These are phyloP conservation scores for Indicator indicator DNA, from an alignment of 2,113 vertebrate species.

Conservation along the genomic window DNA sequence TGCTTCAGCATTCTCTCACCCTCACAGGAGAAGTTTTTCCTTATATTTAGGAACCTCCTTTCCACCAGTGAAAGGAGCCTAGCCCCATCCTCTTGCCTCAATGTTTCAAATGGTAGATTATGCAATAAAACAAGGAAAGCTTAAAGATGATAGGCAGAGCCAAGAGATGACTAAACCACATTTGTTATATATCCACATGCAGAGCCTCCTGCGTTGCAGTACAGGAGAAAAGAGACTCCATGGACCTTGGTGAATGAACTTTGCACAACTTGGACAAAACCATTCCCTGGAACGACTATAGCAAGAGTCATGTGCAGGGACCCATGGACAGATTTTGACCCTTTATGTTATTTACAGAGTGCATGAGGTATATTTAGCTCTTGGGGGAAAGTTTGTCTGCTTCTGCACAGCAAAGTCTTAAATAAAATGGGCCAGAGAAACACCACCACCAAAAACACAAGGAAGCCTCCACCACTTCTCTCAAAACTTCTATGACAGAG, in stretches of 20 bases:
- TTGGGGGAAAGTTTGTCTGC: background rate
- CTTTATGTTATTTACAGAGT: slow-evolving; percentile 10
- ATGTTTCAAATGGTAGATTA: background rate
- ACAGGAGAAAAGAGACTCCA: background rate
- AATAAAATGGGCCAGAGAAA: background rate
- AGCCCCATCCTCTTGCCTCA: background rate
- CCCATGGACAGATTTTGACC: background rate
- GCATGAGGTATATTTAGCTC: background rate
- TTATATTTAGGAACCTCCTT: too few relatives aligned
- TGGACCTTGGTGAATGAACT: background rate
- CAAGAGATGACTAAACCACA: background rate
- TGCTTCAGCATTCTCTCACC: too few relatives aligned
- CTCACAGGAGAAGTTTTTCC: too few relatives aligned
- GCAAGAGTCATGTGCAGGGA: background rate
- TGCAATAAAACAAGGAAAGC: background rate
- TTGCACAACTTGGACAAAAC: background rate
- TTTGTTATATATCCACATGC: background rate
- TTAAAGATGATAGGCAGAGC: background rate
- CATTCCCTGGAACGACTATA: background rate
- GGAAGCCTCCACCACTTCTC: background rate
- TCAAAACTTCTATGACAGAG: background rate
- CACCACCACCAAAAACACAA: background rate
- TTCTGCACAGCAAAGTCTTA: background rate
- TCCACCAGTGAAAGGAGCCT: too few relatives aligned
- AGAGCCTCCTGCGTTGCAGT: background rate